Conservation (phyloP, 2,888 invertebrate genomes). For the Orthosia gracilis region DNA sequence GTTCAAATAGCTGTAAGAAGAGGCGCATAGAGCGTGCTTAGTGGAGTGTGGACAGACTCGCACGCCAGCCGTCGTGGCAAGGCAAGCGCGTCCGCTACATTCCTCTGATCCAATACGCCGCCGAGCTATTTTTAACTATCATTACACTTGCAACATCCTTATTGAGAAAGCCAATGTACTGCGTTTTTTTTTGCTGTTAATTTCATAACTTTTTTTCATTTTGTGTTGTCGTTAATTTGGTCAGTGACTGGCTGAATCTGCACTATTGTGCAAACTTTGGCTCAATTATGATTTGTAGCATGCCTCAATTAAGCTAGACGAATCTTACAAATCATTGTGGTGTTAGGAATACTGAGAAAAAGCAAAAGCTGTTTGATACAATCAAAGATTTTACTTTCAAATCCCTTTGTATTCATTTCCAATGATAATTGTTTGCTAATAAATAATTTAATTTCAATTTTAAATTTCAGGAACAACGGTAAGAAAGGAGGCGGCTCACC, state of each 20-base stretch:
- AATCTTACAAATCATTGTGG: conserved; percentile 35
- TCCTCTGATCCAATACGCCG: conserved; percentile 80
- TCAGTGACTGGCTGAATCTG: conserved; percentile 39
- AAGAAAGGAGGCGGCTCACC: conserved; percentile 94
- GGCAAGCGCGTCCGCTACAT: conserved; percentile 85
- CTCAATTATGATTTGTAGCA: conserved; percentile 39
- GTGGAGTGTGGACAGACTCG: conserved; percentile 83
- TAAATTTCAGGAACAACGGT: conserved; percentile 90
- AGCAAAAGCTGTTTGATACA: not conserved
- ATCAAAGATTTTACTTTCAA: conserved; percentile 9
- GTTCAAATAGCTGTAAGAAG: conserved; percentile 79
- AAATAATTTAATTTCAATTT: not conserved
- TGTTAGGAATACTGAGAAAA: not conserved
- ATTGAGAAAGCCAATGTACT: conserved; percentile 61
- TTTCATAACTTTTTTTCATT: conserved; percentile 26
- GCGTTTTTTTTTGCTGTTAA: conserved; percentile 37
- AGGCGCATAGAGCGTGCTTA: conserved; percentile 80
- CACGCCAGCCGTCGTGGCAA: conserved; percentile 85
- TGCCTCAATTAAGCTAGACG: conserved; percentile 23
- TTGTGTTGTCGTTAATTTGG: conserved; percentile 31
- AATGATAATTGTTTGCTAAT: too few relatives aligned
- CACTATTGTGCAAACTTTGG: conserved; percentile 27
- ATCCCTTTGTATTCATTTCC: too few relatives aligned
- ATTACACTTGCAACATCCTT: conserved; percentile 69
- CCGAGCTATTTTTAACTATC: conserved; percentile 68